phyloP scores from a whole-genome alignment of 2,113 vertebrate species.

The Neodon shergylaensis region DNA sequence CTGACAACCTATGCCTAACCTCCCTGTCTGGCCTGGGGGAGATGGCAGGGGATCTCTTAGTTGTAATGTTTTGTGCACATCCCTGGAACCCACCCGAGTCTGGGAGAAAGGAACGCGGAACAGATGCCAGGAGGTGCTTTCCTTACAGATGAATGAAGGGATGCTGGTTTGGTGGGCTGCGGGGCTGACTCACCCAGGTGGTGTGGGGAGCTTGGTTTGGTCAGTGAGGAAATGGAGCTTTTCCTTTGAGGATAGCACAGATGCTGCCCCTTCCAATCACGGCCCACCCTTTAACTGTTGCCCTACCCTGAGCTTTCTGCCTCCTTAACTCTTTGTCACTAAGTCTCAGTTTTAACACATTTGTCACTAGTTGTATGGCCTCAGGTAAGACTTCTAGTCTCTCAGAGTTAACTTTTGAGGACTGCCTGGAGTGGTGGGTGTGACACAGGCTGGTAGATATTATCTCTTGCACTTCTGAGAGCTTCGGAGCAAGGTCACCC shows the following conservation, averaged over 20 bases:
- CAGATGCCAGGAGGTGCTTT: not conserved
- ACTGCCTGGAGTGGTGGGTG: not conserved
- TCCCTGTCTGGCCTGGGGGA: not conserved
- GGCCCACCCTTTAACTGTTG: not conserved
- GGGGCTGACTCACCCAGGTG: not conserved
- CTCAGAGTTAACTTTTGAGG: not conserved
- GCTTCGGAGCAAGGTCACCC: not conserved
- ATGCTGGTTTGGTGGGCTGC: not conserved
- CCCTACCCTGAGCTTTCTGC: not conserved
- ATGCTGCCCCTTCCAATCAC: not conserved
- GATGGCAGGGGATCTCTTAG: not conserved
- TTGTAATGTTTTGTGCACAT: not conserved
- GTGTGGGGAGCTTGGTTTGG: not conserved
- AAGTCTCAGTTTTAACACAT: not conserved
- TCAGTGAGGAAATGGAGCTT: not conserved
- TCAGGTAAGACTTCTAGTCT: not conserved
- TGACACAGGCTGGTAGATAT: not conserved
- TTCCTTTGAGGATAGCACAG: not conserved
- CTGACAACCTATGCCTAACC: not conserved
- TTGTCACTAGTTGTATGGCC: not conserved
- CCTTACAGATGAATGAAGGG: not conserved
- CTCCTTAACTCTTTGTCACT: not conserved
- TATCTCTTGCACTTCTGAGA: not conserved
- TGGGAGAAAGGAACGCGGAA: not conserved
- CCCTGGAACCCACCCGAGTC: not conserved